Evolutionary conservation across 2,797 vertebrate genomes (phyloP).

Genomic region (Megaceryle alcyon): DNA sequence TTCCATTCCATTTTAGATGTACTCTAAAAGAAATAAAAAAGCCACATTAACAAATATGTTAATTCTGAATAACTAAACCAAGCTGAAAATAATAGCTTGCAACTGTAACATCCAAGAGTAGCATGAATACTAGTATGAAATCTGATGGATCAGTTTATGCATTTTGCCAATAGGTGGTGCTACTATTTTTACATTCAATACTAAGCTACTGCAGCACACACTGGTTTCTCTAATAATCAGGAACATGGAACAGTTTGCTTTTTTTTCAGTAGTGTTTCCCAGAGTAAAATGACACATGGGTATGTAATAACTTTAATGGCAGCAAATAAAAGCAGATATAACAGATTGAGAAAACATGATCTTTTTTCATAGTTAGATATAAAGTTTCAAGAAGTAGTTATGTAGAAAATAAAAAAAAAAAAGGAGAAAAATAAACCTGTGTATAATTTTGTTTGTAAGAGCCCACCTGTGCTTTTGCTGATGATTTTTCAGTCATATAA

Average conservation of each 20-base stretch:
- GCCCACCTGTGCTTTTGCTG: not conserved
- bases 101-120: not conserved
- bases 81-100: not conserved
- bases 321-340: not conserved
- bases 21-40: not conserved
- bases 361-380: not conserved
- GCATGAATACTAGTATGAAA: not conserved
- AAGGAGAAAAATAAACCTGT: not conserved
- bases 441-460: not conserved
- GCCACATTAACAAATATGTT: rapidly evolving
- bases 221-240: not conserved
- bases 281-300: not conserved
- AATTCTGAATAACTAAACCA: not conserved
- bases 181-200: constrained; percentile 43
- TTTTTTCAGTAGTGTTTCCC: not conserved
- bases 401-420: not conserved
- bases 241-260: not conserved
- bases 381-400: not conserved
- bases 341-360: not conserved
- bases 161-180: constrained; percentile 64
- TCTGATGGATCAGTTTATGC: constrained; percentile 7
- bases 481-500: not conserved
- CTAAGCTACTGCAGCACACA: not conserved
- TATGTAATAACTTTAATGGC: not conserved
- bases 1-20: not conserved